Evolutionary conservation across 2,113 vertebrate species (phyloP).

Genomic region (Hystrix cristata): DNA sequence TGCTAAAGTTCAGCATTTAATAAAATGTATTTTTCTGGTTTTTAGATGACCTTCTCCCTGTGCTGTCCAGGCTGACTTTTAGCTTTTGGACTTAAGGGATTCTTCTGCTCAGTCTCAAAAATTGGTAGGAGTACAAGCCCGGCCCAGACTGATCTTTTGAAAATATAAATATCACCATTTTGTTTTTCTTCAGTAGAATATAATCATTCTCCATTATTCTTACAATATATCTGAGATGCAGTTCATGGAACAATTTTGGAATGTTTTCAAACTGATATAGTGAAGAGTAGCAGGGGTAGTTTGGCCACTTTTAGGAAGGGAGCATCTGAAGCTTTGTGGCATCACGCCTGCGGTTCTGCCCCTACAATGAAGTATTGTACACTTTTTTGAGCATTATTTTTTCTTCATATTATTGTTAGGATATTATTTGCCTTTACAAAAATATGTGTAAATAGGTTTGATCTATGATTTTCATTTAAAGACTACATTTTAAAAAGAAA

Average conservation of each 20-base stretch:
- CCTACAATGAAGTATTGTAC: background rate
- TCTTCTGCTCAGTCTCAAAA: background rate
- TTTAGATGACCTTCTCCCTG: background rate
- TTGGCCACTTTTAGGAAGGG: background rate
- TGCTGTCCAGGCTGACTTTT: accelerated
- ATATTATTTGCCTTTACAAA: background rate
- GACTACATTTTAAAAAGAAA: background rate
- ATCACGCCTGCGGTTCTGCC: accelerated
- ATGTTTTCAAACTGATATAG: background rate
- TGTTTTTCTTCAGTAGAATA: background rate
- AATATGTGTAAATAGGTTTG: background rate
- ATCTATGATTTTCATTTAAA: background rate
- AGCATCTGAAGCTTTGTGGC: background rate
- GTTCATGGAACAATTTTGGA: background rate
- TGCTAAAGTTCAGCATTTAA: background rate
- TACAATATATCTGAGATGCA: background rate
- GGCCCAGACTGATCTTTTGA: background rate
- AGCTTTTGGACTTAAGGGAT: background rate
- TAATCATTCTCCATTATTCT: background rate
- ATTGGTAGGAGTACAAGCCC: background rate
- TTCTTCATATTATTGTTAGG: background rate
- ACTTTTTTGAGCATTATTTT: background rate
- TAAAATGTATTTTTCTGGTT: background rate
- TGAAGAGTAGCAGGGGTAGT: background rate
- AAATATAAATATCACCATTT: background rate